Evolutionary conservation across 2,797 vertebrate species (phyloP), one percentile per base, ranked within the genome.

Genomic region (Propithecus deckenii): DNA sequence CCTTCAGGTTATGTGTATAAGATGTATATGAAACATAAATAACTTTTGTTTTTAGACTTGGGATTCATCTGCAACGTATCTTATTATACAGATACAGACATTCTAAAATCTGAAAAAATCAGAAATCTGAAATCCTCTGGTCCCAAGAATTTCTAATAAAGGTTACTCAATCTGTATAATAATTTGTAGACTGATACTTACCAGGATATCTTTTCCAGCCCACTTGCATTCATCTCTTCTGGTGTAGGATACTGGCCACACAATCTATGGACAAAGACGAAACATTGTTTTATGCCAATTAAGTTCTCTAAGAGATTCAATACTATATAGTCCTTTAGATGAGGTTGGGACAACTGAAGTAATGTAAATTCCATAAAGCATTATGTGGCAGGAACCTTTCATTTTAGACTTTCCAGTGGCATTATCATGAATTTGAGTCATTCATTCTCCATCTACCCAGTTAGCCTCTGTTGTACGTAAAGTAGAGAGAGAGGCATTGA

Each of bases 151-250:
- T 79, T 79, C 52, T 14, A 55, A 79, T 79, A 52, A 55, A 13
- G 13, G 13, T 25, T 55, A 79, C 8, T 79, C 22, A 55, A 38
- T 50, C n/a, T 55, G 50, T 38, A 14, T 35, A 83, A 79, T 81
- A 91, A 84, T 46, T 89, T 41, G 28, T 28, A 75, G 30, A 52
- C 25, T 75, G 41, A 97, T 97, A 97, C 99, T 99, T 99, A 99
- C 99, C 98, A 99, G 98, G 93, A 99, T 99, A 98, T 99, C 99
- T 99, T 99, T 99, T 97, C 99, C 99, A 96, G 99, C 99, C 99
- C 99, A 99, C 98, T 99, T 99, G 98, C 99, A 99, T 98, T 99
- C 99, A 95, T 99, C 99, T 98, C 99, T 99, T 97, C 99, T 99
- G 97, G 99, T 99, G 88, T 99, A 98, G 97, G 99, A 99, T 50